phyloP scores from a whole-genome alignment of 2,888 invertebrate genomes.

The Pocota personata region DNA sequence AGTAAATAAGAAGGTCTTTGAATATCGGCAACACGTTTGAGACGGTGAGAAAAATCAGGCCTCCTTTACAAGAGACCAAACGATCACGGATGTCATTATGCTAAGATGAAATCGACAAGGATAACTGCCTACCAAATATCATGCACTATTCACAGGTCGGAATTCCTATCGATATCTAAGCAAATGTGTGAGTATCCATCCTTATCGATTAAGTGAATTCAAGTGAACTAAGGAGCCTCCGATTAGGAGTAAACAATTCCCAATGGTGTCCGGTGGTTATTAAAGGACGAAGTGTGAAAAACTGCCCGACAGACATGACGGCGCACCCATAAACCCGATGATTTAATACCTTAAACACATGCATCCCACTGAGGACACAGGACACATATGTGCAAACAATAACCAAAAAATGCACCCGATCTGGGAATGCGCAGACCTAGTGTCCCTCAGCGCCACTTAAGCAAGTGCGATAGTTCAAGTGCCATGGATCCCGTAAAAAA shows the following conservation, averaged over 20 bases:
- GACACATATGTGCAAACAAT: slow-evolving; percentile 61
- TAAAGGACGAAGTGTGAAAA: slow-evolving; percentile 81
- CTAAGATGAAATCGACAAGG: no score
- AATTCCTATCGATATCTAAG: neutral
- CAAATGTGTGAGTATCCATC: neutral
- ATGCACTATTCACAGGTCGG: neutral
- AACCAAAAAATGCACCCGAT: slow-evolving; percentile 48
- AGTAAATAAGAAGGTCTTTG: no score
- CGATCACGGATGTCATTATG: no score
- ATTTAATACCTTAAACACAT: slow-evolving; percentile 83
- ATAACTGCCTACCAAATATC: no score
- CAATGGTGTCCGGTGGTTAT: slow-evolving; percentile 50
- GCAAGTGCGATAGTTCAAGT: slow-evolving; percentile 70
- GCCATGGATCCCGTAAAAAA: slow-evolving; percentile 30
- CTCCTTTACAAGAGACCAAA: no score
- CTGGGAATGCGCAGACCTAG: slow-evolving; percentile 46
- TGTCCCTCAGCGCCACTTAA: slow-evolving; percentile 74
- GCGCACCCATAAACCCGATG: slow-evolving; percentile 79
- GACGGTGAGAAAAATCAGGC: no score
- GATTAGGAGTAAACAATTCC: slow-evolving; percentile 29
- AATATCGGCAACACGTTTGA: no score
- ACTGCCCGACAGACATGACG: slow-evolving; percentile 79
- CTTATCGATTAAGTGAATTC: slow-evolving; percentile 10
- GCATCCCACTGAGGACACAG: slow-evolving; percentile 78
- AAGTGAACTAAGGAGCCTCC: slow-evolving; percentile 18